These are phyloP conservation scores for Pituophis catenifer DNA, from an alignment of 2,113 vertebrate genomes.

Conservation along the genomic window DNA sequence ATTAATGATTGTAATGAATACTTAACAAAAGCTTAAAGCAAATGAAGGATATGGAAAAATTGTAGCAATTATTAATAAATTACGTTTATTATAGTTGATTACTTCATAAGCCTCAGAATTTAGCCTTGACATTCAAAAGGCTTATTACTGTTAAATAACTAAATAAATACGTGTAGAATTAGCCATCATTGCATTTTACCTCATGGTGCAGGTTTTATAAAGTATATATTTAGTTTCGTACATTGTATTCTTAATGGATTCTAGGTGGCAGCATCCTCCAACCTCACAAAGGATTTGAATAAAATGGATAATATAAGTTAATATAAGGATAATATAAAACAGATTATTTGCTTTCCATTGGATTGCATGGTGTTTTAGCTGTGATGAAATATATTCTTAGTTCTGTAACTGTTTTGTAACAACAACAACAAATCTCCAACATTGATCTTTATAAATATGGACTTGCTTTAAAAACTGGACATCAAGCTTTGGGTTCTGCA, in stretches of 20 bases:
- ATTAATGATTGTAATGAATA: not conserved
- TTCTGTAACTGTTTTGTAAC: not conserved
- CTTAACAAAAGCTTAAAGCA: not conserved
- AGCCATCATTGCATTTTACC: not conserved
- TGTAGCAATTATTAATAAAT: not conserved
- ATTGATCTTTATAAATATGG: not conserved
- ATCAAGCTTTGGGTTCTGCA: slow-evolving; percentile 25
- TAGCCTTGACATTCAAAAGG: not conserved
- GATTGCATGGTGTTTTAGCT: not conserved
- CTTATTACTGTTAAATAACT: not conserved
- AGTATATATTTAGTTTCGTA: not conserved
- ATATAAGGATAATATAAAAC: not conserved
- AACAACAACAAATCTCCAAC: not conserved
- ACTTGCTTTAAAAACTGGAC: not conserved
- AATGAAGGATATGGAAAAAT: not conserved
- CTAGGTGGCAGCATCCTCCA: not conserved
- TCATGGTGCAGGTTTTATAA: not conserved
- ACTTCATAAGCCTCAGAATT: not conserved
- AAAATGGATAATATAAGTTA: not conserved
- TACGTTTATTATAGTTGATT: not conserved
- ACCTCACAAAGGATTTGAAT: not conserved
- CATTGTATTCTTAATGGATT: not conserved
- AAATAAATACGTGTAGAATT: not conserved
- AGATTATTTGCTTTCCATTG: not conserved
- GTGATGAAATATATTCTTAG: not conserved